phyloP scores from a whole-genome alignment of 2,113 vertebrate genomes.

The Proteles cristata region DNA sequence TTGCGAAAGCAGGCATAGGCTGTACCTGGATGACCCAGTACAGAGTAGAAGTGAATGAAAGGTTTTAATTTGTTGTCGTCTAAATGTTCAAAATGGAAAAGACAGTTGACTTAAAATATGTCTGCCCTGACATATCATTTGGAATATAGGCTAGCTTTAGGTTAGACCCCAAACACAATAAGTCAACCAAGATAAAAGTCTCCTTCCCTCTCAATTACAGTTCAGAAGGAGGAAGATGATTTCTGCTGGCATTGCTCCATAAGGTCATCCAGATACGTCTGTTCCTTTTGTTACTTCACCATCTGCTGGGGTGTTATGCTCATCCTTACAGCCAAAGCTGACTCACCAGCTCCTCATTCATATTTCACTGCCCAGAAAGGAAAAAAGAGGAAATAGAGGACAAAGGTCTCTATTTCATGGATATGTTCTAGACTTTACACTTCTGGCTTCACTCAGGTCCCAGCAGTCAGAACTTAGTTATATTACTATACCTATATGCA shows the following conservation, averaged over 20 bases:
- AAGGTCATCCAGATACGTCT: background rate
- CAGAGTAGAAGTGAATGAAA: background rate
- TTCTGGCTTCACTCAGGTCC: background rate
- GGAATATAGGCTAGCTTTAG: background rate
- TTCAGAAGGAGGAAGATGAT: background rate
- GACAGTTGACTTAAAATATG: background rate
- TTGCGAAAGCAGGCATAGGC: background rate
- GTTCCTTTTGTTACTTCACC: background rate
- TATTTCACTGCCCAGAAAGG: background rate
- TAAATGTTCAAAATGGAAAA: background rate
- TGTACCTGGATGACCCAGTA: background rate
- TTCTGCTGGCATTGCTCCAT: background rate
- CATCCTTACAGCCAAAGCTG: background rate
- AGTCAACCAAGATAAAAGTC: background rate
- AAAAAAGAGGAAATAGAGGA: background rate
- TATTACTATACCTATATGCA: background rate
- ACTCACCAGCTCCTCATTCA: background rate
- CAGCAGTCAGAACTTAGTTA: background rate
- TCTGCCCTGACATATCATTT: background rate
- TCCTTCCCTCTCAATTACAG: background rate
- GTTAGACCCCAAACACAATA: background rate
- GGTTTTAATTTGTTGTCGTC: background rate
- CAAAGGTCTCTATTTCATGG: background rate
- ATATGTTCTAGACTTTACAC: background rate
- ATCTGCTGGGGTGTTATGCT: background rate